Conservation (phyloP, 2,888 invertebrate species). For the Oligia latruncula region DNA sequence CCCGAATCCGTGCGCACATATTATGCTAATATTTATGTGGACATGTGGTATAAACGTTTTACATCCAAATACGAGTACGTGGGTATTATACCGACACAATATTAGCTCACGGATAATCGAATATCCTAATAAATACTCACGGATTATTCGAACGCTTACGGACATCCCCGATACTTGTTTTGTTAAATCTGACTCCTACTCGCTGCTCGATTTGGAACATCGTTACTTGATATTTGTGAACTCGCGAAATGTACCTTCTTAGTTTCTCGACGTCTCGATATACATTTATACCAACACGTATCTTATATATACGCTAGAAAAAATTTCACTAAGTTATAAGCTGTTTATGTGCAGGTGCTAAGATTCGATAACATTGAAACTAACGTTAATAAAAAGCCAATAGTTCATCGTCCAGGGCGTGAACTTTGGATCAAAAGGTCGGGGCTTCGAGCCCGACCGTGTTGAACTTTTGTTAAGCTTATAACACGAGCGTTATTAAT, state of each 20-base stretch:
- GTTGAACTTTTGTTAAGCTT: slow-evolving; percentile 54
- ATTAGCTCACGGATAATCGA: slow-evolving; percentile 44
- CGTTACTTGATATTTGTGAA: neutral
- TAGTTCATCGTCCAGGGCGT: slow-evolving; percentile 50
- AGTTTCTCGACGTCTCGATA: neutral
- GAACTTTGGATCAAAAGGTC: slow-evolving; percentile 57
- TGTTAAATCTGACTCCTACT: slow-evolving; percentile 17
- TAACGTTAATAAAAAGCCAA: slow-evolving; percentile 49
- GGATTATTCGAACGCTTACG: slow-evolving; percentile 31
- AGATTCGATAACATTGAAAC: slow-evolving; percentile 46
- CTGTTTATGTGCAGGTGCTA: slow-evolving; percentile 10
- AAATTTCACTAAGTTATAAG: slow-evolving; percentile 16
- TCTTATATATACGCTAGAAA: neutral
- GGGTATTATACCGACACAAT: slow-evolving; percentile 32
- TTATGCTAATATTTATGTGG: slow-evolving; percentile 15
- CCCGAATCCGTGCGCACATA: neutral
- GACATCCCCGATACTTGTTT: slow-evolving; percentile 14
- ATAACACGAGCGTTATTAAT: slow-evolving; percentile 48
- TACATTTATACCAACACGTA: neutral
- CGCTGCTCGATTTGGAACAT: neutral
- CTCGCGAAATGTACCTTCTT: neutral
- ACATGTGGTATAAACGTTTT: slow-evolving; percentile 16
- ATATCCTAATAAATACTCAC: slow-evolving; percentile 39
- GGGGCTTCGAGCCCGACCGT: slow-evolving; percentile 39
- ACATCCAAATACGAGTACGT: slow-evolving; percentile 19